Percentiles rank a stretch among this genome's conserved stretches.
These are phyloP conservation scores for Oreortyx pictus DNA, from an alignment of 2,797 vertebrate genomes.

Conservation along the genomic window DNA sequence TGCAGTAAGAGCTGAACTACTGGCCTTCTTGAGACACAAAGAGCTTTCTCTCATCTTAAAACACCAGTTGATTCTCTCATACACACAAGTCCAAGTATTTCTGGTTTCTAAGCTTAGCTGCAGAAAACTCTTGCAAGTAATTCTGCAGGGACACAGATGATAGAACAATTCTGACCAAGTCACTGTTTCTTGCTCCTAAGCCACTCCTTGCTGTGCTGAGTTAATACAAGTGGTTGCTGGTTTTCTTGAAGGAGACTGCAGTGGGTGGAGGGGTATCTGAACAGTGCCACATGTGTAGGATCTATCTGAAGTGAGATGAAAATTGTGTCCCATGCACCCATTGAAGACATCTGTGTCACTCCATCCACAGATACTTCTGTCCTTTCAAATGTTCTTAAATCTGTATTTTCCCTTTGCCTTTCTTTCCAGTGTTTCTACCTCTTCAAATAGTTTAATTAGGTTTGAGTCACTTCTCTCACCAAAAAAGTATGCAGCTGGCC, in stretches of 20 bases:
- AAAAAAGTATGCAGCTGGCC: neutral
- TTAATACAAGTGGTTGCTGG: neutral
- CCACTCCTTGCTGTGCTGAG: neutral
- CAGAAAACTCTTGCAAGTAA: neutral
- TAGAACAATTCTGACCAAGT: neutral
- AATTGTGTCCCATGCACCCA: neutral
- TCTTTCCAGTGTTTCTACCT: neutral
- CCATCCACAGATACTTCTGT: neutral
- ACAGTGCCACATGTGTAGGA: neutral
- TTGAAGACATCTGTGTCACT: neutral
- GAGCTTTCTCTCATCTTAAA: neutral
- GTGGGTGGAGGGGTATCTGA: neutral
- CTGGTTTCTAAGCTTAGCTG: neutral
- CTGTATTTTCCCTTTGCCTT: neutral
- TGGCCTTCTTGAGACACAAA: neutral
- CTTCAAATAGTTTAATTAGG: neutral
- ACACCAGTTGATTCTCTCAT: neutral
- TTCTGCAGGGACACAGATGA: neutral
- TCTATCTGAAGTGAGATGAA: neutral
- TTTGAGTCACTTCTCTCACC: neutral
- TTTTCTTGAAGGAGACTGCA: neutral
- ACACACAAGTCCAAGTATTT: neutral
- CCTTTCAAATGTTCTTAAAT: neutral
- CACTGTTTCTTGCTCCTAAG: neutral
- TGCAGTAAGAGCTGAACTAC: neutral